Evolutionary conservation across 1,140 invertebrate genomes (phyloP).

Genomic region (Lepidurus packardi): DNA sequence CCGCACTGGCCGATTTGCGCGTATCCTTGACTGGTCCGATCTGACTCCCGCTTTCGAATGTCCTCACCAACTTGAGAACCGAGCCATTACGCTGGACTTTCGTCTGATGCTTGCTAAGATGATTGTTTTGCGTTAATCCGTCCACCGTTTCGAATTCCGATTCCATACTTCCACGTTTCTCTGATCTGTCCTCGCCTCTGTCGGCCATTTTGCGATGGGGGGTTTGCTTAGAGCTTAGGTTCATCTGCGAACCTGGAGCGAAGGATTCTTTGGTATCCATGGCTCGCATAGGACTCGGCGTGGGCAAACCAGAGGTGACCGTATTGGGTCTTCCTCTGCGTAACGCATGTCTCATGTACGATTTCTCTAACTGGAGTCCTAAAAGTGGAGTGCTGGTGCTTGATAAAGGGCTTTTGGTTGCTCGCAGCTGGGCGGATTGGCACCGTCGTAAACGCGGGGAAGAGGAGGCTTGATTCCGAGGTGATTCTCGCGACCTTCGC

Average conservation of each 20-base stretch:
- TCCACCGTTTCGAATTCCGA: neutral
- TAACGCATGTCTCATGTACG: constrained; percentile 35
- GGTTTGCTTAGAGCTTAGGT: constrained; percentile 24
- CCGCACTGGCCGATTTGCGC: neutral
- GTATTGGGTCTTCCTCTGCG: constrained; percentile 42
- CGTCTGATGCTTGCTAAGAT: neutral
- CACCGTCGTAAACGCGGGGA: constrained; percentile 31
- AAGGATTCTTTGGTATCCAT: constrained; percentile 30
- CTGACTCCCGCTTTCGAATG: constrained; percentile 7
- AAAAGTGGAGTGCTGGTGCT: neutral
- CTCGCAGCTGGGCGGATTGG: constrained; percentile 30
- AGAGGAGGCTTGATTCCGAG: constrained; percentile 21
- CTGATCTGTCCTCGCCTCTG: constrained; percentile 17
- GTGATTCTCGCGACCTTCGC: constrained; percentile 56
- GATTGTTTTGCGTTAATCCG: neutral
- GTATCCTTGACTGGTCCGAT: neutral
- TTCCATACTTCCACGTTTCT: neutral
- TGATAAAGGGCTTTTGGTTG: constrained; percentile 1
- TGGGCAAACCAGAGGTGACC: constrained; percentile 40
- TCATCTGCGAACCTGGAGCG: neutral
- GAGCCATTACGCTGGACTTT: constrained; percentile 21
- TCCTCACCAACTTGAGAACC: constrained; percentile 24
- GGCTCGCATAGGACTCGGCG: constrained; percentile 37
- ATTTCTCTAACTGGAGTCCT: neutral
- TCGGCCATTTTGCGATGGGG: constrained; percentile 16